phyloP scores from a whole-genome alignment of 1,140 invertebrate species.

The Brachionus koreanus region DNA sequence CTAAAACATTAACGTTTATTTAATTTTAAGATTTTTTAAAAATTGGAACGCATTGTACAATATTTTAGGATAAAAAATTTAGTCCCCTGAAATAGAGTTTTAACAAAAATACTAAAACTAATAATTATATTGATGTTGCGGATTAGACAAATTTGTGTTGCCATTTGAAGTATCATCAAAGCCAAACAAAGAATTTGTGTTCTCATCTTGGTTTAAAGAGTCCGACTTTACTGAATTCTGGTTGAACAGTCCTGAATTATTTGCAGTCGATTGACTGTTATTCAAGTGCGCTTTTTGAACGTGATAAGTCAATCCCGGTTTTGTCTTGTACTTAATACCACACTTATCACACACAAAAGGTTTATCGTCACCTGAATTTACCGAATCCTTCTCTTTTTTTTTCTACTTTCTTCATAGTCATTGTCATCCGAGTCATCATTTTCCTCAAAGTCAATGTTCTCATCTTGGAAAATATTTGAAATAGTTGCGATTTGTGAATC shows the following conservation, averaged over 20 bases:
- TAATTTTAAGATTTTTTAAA: not conserved
- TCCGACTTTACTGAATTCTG: slow-evolving; percentile 22
- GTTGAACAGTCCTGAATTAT: not conserved
- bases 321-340: slow-evolving; percentile 91
- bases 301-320: slow-evolving; percentile 92
- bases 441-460: slow-evolving; percentile 53
- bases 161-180: slow-evolving; percentile 7
- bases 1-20: not conserved
- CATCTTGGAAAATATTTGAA: not conserved
- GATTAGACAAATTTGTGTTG: not conserved
- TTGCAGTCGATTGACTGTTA: not conserved
- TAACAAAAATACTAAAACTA: slow-evolving; percentile 7
- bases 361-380: slow-evolving; percentile 66
- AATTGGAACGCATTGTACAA: not conserved
- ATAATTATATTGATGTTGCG: not conserved
- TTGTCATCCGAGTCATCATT: slow-evolving; percentile 83
- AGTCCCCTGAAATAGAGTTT: not conserved
- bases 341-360: slow-evolving; percentile 90
- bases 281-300: slow-evolving; percentile 58
- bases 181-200: slow-evolving; percentile 21
- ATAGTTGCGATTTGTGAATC: not conserved
- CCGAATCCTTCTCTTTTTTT: slow-evolving; percentile 57
- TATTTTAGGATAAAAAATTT: not conserved
- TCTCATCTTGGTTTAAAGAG: slow-evolving; percentile 8
- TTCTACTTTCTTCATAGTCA: slow-evolving; percentile 77